Evolutionary conservation across 2,113 vertebrate genomes (phyloP).

Genomic region (Monarcha castaneiventris): DNA sequence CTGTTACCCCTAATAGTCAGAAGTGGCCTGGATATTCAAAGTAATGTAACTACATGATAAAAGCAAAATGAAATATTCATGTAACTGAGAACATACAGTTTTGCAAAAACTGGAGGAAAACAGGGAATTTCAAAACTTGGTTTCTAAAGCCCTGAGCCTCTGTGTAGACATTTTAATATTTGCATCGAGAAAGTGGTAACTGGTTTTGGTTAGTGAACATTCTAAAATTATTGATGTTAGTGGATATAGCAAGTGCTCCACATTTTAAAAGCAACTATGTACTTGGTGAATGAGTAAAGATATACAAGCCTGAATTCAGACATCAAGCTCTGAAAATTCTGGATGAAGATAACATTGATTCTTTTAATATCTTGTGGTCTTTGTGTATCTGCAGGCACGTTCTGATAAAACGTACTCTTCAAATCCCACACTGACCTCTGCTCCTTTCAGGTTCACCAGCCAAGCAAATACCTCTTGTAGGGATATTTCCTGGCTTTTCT

Average conservation of each 20-base stretch:
- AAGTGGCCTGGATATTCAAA: background rate
- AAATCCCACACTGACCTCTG: background rate
- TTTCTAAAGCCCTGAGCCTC: background rate
- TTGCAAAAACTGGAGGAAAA: background rate
- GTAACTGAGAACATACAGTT: background rate
- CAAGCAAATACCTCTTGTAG: background rate
- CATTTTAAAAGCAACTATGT: background rate
- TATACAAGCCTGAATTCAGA: background rate
- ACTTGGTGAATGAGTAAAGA: background rate
- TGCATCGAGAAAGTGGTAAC: background rate
- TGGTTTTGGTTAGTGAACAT: background rate
- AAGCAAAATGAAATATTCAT: background rate
- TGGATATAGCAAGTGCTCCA: background rate
- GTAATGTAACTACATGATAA: background rate
- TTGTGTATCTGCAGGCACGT: background rate
- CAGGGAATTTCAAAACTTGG: background rate
- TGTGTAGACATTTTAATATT: background rate
- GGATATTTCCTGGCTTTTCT: background rate
- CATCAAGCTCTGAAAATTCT: background rate
- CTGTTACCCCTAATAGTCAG: background rate
- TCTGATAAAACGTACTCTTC: background rate
- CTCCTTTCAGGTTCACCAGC: background rate
- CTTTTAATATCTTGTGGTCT: background rate
- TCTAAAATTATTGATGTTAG: background rate
- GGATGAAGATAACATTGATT: background rate